Percentiles rank a stretch among this genome's conserved stretches.
Evolutionary conservation across 2,113 vertebrate species (phyloP).

Genomic region (Macrotis lagotis): DNA sequence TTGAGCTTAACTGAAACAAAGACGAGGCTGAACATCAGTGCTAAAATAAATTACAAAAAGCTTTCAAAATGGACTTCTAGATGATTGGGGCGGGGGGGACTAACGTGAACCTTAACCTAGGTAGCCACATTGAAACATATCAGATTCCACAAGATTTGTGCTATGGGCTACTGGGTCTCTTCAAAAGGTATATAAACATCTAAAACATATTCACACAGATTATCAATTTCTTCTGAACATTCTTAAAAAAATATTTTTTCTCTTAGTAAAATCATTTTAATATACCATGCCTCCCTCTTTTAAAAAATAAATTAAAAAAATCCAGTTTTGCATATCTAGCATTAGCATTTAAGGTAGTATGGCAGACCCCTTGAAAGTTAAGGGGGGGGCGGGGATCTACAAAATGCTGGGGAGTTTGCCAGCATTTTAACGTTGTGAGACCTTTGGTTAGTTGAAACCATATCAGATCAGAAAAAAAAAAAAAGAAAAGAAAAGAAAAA

Average conservation of each 20-base stretch:
- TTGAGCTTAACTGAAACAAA: conserved; percentile 83
- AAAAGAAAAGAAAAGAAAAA: conserved; percentile 73
- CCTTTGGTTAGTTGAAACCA: conserved; percentile 99
- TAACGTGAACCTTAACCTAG: conserved; percentile 86
- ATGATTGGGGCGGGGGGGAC: conserved; percentile 82
- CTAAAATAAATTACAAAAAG: conserved; percentile 81
- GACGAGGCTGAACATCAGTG: conserved; percentile 80
- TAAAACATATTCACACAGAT: conserved; percentile 91
- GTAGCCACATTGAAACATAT: conserved; percentile 88
- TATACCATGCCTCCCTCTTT: conserved; percentile 93
- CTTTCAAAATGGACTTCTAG: conserved; percentile 81
- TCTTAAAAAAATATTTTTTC: conserved; percentile 94
- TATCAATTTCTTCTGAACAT: conserved; percentile 90
- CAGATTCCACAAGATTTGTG: conserved; percentile 86
- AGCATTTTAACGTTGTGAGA: conserved; percentile 90
- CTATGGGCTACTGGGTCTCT: conserved; percentile 89
- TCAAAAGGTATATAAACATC: conserved; percentile 91
- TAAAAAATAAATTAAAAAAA: conserved; percentile 93
- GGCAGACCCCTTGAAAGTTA: conserved; percentile 94
- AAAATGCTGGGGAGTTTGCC: conserved; percentile 88
- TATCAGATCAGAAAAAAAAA: conserved; percentile 92
- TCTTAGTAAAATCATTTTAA: conserved; percentile 93
- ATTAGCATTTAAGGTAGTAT: conserved; percentile 99
- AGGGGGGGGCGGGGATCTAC: conserved; percentile 90
- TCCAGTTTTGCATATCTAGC: conserved; percentile 99